Percentiles rank a stretch among this genome's conserved stretches.
phyloP scores from a whole-genome alignment of 2,113 vertebrate species.

The Cochlearius cochlearius region DNA sequence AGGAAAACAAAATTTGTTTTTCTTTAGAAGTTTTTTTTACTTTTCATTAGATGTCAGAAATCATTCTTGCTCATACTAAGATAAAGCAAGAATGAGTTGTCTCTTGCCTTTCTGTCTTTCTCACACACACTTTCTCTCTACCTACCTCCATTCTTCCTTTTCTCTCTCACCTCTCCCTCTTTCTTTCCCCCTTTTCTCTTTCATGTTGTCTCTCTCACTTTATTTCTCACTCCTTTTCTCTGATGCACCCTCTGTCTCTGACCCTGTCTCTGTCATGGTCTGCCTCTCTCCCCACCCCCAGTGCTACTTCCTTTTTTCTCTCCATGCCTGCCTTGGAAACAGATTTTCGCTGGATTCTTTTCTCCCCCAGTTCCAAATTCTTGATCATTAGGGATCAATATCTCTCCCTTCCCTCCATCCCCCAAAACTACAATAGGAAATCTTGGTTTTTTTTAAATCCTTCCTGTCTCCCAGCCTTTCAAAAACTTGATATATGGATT shows the following conservation, averaged over 20 bases:
- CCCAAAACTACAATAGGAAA: background rate
- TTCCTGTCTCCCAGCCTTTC: background rate
- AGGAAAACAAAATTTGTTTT: background rate
- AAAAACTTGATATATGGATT: background rate
- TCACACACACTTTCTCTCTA: background rate
- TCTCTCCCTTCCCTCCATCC: background rate
- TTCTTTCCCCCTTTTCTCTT: background rate
- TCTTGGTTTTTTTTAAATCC: background rate
- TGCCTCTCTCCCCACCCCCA: background rate
- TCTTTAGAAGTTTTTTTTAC: background rate
- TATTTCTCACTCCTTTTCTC: background rate
- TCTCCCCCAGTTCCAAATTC: background rate
- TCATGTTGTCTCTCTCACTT: background rate
- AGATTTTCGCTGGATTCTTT: background rate
- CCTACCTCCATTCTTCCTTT: background rate
- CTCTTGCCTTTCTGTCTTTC: background rate
- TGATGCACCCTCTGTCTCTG: background rate
- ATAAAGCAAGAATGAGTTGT: background rate
- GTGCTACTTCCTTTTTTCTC: background rate
- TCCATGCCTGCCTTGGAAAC: background rate
- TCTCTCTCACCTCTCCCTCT: background rate
- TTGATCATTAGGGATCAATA: background rate
- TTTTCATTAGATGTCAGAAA: background rate
- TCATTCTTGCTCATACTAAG: background rate
- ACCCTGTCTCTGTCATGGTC: background rate